Base-by-base conservation (phyloP, 2,113 vertebrate genomes). In the Sylvia atricapilla region DNA sequence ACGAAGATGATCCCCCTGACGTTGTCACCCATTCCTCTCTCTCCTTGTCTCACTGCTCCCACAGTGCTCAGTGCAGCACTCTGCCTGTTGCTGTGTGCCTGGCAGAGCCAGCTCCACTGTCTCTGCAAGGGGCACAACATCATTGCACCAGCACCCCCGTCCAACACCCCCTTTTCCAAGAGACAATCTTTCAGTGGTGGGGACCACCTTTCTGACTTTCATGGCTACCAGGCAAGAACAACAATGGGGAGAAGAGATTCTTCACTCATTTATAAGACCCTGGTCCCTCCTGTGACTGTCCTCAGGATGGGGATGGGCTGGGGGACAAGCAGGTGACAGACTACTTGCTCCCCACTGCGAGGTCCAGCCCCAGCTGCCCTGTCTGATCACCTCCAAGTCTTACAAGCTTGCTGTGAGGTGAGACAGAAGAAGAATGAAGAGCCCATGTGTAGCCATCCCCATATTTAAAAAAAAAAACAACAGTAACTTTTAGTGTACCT, bases 141-240 rank as follows among this genome's bases (percentile, higher is more conserved):
- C 55, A 27, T 8, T 0, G 0, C 2, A 1, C 0, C 1, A 77
- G 22, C 53, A 25, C 3, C 18, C 13, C 7, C 3, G 2, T 21
- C 21, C 9, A 5, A 67, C 15, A 47, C 2, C 8, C 21, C 30
- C 41, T 46, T 79, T n/a, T n/a, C 89, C 22, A 3, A 53, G 8
- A 11, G 1, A 53, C 27, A 62, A 4, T 4, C 47, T 35, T n/a
- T 72, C 13, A 13, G 1, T 20, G 13, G 10, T 21, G 23, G 14
- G 43, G 6, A 1, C 10, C 75, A 58, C 46, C 2, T 1, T 33
- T 44, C 67, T 37, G 46, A 49, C 30, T 63, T 85, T 11, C 66
- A 49, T 5, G 3, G 60, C 60, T 52, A 30, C 22, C 33, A 37
- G 47, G 22, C 13, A 49, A 50, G 63, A 72, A 58, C 5, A 4